Percentiles rank a stretch among this genome's conserved stretches.
Conservation (phyloP, 2,797 vertebrate species). For the Xenops minutus region DNA sequence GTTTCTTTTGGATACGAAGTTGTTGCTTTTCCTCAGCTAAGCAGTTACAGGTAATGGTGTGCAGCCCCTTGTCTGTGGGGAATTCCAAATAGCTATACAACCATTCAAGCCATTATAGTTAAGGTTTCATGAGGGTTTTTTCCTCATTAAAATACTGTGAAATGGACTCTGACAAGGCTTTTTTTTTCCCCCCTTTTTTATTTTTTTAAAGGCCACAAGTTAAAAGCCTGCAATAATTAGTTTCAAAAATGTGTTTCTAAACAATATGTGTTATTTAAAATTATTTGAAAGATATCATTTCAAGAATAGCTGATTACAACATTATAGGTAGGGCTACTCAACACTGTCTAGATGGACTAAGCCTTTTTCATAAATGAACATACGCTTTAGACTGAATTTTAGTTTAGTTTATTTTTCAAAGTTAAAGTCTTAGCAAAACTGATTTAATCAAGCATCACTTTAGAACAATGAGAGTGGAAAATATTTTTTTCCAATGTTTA, state of each 20-base stretch:
- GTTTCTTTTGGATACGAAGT: constrained; percentile 1
- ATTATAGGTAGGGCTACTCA: background rate
- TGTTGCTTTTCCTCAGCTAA: constrained; percentile 17
- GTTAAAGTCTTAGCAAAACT: background rate
- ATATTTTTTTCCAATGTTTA: background rate
- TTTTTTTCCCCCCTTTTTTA: fast-evolving
- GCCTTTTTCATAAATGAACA: background rate
- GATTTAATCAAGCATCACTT: background rate
- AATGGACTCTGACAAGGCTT: background rate
- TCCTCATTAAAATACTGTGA: background rate
- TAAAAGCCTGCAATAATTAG: background rate
- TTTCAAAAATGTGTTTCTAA: background rate
- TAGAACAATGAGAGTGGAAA: background rate
- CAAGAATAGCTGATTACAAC: background rate
- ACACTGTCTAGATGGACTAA: background rate
- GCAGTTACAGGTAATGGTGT: background rate
- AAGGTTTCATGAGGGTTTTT: background rate
- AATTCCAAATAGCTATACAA: background rate
- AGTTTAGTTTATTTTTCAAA: background rate
- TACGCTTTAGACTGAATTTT: background rate
- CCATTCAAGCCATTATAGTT: background rate
- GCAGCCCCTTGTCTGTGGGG: background rate
- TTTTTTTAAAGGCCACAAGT: background rate
- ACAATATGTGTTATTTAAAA: background rate
- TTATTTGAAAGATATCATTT: background rate